Conservation (phyloP, 2,797 vertebrate genomes). For the Percopsis omiscomaycus region DNA sequence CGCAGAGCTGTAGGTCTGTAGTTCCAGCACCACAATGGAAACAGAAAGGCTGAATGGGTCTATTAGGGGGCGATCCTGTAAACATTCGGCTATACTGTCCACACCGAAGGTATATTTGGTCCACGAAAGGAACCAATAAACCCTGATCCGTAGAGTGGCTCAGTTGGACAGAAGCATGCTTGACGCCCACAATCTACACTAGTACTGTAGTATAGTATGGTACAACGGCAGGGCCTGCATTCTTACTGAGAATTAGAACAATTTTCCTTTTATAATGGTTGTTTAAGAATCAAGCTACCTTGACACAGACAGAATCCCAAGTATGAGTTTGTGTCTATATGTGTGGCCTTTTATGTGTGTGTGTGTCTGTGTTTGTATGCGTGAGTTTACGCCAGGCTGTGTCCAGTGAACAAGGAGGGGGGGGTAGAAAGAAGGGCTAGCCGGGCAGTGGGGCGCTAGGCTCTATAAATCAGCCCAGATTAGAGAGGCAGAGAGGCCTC, state of each 20-base stretch:
- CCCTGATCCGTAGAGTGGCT: too few relatives aligned
- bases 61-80: too few relatives aligned
- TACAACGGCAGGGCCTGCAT: background rate
- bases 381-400: conserved; percentile 90
- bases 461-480: conserved; percentile 99
- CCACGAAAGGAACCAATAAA: too few relatives aligned
- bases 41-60: too few relatives aligned
- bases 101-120: too few relatives aligned
- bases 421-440: conserved; percentile 86
- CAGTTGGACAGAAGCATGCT: too few relatives aligned
- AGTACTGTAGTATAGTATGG: background rate
- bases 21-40: too few relatives aligned
- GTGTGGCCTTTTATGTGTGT: conserved; percentile 27
- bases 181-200: too few relatives aligned
- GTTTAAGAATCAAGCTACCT: conserved; percentile 32
- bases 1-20: too few relatives aligned
- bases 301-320: conserved; percentile 51
- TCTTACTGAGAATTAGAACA: background rate
- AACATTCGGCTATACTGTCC: too few relatives aligned
- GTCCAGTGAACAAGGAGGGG: conserved; percentile 85
- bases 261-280: too few relatives aligned
- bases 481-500: conserved; percentile 86
- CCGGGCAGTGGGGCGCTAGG: conserved; percentile 54
- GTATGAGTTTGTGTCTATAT: conserved; percentile 50
- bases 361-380: conserved; percentile 27